Evolutionary conservation across 2,113 vertebrate genomes (phyloP), one percentile per base, ranked within the genome.

Genomic region (Geococcyx californianus): DNA sequence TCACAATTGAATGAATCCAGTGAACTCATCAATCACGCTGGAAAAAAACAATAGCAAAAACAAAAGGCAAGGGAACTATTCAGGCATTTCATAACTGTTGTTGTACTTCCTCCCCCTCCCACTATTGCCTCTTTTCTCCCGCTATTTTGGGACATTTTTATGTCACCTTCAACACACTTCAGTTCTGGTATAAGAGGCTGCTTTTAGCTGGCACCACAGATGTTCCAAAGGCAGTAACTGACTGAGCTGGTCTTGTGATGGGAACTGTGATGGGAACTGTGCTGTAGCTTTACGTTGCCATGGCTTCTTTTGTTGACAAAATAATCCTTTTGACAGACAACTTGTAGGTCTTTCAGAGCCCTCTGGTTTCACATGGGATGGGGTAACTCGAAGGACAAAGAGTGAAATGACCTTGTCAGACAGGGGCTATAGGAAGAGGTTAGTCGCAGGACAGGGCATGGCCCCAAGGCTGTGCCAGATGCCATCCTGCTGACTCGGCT

Each of bases 191-290:
- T 77, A 34, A 93, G 94, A 93, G 55, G 58, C 91, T 96, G 79
- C 92, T 91, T 96, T 91, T 91, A 95, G 89, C 86, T 49, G 1
- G 1, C 36, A 73, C n/a, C 87, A 87, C 91, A 83, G 95, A 93
- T 87, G 81, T 95, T 95, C 85, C 94, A 94, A 95, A 96, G 78
- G 89, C 89, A 94, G 84, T 55, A 26, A 91, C 40, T 96, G 93
- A 93, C 84, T 96, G 89, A 94, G 59, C 64, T 69, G 52, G 38
- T 89, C 95, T 96, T 94, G 87, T 95, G 93, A 96, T 77, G 38
- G 78, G 85, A 95, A 82, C 44, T 0, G 87, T 95, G 93, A 96
- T 77, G 38, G 78, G 85, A 95, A 82, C 44, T 0, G n/a, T n/a
- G 24, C 34, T 75, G 64, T 69, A 79, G 73, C 58, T 91, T 79